Evolutionary conservation across 2,113 vertebrate species (phyloP).

Genomic region (Catharus minimus): DNA sequence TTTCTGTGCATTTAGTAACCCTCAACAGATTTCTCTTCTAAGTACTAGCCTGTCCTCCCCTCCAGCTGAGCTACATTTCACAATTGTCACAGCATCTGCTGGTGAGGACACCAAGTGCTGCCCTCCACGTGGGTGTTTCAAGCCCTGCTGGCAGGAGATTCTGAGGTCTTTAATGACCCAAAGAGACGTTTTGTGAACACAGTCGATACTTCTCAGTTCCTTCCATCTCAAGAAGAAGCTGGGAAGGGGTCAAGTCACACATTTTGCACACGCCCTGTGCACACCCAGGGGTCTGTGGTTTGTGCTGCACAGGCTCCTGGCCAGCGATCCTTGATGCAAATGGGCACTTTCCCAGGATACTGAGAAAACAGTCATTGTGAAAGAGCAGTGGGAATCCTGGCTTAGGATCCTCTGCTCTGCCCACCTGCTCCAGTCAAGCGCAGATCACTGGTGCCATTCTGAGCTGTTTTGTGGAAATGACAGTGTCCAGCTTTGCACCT

Average conservation of each 20-base stretch:
- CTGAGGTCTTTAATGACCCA: background rate
- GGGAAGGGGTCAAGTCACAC: background rate
- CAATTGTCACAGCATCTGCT: background rate
- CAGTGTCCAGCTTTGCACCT: background rate
- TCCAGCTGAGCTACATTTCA: background rate
- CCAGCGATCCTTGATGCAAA: background rate
- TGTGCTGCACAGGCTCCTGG: background rate
- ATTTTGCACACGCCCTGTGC: fast-evolving
- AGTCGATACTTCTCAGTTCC: background rate
- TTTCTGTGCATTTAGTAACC: background rate
- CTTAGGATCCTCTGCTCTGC: background rate
- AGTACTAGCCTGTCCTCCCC: background rate
- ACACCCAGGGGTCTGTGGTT: background rate
- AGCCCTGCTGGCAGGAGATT: background rate
- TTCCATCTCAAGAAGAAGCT: background rate
- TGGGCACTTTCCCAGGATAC: fast-evolving
- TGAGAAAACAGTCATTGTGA: background rate
- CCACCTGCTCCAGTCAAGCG: background rate
- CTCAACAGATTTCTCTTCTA: background rate
- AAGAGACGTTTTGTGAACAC: background rate
- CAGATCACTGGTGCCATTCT: background rate
- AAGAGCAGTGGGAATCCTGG: background rate
- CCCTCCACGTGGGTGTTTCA: background rate
- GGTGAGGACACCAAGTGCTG: background rate
- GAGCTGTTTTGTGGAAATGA: background rate